Percentiles rank a stretch among this genome's conserved stretches.
Evolutionary conservation across 2,113 vertebrate species (phyloP).

Genomic region (Cariama cristata): DNA sequence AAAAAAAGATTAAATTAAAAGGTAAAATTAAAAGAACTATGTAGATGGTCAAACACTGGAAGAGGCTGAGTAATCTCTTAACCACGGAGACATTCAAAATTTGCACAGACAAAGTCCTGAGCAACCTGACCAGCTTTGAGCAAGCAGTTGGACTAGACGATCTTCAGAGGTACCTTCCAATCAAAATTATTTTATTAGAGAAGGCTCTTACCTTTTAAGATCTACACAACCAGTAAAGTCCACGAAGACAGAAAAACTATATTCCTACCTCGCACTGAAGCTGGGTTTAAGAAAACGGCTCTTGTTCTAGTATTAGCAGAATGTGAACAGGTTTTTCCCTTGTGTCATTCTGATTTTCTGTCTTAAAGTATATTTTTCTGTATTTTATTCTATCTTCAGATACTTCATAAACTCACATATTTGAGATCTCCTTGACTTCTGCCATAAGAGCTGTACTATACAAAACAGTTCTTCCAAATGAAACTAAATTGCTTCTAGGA

Average conservation of each 20-base stretch:
- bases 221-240: neutral
- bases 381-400: neutral
- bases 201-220: neutral
- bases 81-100: neutral
- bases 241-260: neutral
- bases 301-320: neutral
- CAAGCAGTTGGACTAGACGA: neutral
- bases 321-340: neutral
- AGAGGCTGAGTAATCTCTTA: neutral
- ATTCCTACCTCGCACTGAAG: neutral
- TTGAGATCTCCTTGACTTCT: neutral
- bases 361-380: neutral
- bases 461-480: neutral
- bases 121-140: neutral
- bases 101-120: neutral
- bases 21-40: neutral
- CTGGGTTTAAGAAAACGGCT: neutral
- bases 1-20: neutral
- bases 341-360: neutral
- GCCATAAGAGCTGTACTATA: neutral
- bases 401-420: neutral
- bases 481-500: neutral
- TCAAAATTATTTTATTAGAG: neutral
- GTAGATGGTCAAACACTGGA: neutral
- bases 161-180: neutral